Base-by-base conservation (phyloP, 64 coral and sea anemone species). In the Stylophora pistillata region DNA sequence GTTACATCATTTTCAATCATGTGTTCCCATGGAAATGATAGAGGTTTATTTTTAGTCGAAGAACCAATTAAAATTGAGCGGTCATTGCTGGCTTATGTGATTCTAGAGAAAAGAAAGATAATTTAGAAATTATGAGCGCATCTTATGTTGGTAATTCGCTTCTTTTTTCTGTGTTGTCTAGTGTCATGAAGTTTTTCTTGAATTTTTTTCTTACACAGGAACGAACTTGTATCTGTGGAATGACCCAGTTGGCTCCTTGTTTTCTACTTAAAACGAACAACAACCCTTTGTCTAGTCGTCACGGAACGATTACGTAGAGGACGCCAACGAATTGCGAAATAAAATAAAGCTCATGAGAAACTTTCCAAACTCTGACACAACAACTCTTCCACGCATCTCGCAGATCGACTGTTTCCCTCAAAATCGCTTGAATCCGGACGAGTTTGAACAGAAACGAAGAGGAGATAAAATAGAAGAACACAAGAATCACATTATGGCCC, bases 321-420 rank as follows among this genome's bases (percentile, higher is more conserved):
- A 75, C 2, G 1, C 31, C 17, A 2, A 15, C 20, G 52, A 15
- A 76, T 76, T 47, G 30, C 32, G 4, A 9, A 31, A 76, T 74
- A 15, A 10, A 74, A 20, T 2, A 33, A 23, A 28, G 47, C 59
- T 31, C 17, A 84, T 84, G 80, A 32, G 80, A 3, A 84, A 65
- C 53, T 84, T 84, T 53, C 62, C 80, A 20, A 4, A 63, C 21
- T 23, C 69, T 27, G 80, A 70, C 30, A 70, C 80, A 20, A 29
- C 62, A 84, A 26, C 60, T 27, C 62, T 70, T 1, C 80, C 80
- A 26, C 80, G 61, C 12, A 84, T 92, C 70, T 92, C 90, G 1
- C 90, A 92, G 16, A 78, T 92, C 2, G 90, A 92, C 41, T 92
- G 90, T 54, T 27, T 92, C 14, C 81, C 81, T 20, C 68, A 77